Base-by-base conservation (phyloP, 2,113 vertebrate genomes). In the Leucoraja erinaceus region DNA sequence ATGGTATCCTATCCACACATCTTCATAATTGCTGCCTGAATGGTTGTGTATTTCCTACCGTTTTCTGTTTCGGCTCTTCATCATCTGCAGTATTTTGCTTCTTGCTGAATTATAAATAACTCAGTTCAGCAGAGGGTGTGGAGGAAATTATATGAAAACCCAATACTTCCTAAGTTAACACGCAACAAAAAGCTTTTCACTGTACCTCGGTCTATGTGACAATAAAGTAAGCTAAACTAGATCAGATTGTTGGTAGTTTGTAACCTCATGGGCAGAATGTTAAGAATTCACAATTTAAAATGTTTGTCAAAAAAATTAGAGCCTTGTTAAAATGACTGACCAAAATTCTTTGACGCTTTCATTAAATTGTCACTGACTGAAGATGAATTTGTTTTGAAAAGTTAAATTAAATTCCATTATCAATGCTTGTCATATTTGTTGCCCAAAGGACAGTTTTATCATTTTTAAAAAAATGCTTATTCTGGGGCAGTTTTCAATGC, bases 361-460 rank as follows among this genome's bases (percentile, higher is more conserved):
- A 83, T 83, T 56, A 79, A 79, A 47, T 83, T 56, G 33, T 83
- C 79, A 18, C 79, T 54, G 47, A 54, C 79, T 54, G 47, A 83
- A 22, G 6, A 47, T 83, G 38, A 56, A 59, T 59, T 25, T 25
- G 79, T 59, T 83, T 83, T 59, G 47, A 83, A 59, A 28, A 28
- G 25, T 59, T 59, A 84, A 84, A 84, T 84, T 84, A 84, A 84
- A 84, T 56, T 84, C 81, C 25, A 11, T 84, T 84, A 84, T 84
- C 81, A 59, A 54, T 54, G 56, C 22, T 59, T 59, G 54, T 54
- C 81, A 59, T 59, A 84, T 22, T 56, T 59, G 81, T 84, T 59
- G 54, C 54, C 54, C 47, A 84, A 59, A 56, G 79, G 54, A 84
- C 54, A 84, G 28, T 84, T 84, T 84, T 84, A 59, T 84, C 79